A percentile compares a stretch with the other conserved stretches of the same genome.
These are phyloP conservation scores for Sebastes kiyomatsui DNA, from an alignment of 2,797 vertebrate genomes.

Conservation along the genomic window DNA sequence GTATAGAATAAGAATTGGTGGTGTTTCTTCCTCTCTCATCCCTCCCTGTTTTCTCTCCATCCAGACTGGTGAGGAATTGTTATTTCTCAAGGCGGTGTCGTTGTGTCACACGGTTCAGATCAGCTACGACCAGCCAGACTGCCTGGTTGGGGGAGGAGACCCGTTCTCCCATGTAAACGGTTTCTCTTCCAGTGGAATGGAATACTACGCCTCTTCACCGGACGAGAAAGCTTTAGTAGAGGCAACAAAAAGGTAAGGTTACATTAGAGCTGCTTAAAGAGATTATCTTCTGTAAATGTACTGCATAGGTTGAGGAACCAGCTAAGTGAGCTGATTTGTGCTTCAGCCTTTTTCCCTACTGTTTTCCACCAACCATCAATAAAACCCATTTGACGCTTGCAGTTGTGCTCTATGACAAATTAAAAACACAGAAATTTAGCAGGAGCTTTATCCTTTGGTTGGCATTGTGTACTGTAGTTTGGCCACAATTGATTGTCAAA, in stretches of 20 bases:
- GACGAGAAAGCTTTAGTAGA: slow-evolving; percentile 98
- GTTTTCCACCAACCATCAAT: not conserved
- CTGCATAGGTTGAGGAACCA: not conserved
- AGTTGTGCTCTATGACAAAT: too few species aligned
- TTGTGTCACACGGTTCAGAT: slow-evolving; percentile 98
- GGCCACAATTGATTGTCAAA: not conserved
- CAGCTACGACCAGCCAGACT: slow-evolving; percentile 89
- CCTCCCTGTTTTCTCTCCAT: not conserved
- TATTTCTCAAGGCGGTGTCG: slow-evolving; percentile 95
- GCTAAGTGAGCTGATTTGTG: not conserved
- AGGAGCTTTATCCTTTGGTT: not conserved
- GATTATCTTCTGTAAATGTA: not conserved
- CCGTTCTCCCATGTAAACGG: slow-evolving; percentile 87
- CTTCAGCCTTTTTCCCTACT: not conserved
- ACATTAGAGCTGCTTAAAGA: not conserved
- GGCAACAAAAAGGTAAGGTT: slow-evolving; percentile 90
- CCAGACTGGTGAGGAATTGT: slow-evolving; percentile 85
- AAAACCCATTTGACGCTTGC: not conserved
- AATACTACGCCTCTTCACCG: slow-evolving; percentile 97
- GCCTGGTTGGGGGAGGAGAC: slow-evolving; percentile 74
- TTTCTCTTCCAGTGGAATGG: slow-evolving; percentile 83
- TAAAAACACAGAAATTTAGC: not conserved
- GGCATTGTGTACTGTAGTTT: not conserved
- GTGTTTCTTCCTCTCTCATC: not conserved
- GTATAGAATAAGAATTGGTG: not conserved